Conservation (phyloP, 2,113 vertebrate species). For the Petromus typicus region DNA sequence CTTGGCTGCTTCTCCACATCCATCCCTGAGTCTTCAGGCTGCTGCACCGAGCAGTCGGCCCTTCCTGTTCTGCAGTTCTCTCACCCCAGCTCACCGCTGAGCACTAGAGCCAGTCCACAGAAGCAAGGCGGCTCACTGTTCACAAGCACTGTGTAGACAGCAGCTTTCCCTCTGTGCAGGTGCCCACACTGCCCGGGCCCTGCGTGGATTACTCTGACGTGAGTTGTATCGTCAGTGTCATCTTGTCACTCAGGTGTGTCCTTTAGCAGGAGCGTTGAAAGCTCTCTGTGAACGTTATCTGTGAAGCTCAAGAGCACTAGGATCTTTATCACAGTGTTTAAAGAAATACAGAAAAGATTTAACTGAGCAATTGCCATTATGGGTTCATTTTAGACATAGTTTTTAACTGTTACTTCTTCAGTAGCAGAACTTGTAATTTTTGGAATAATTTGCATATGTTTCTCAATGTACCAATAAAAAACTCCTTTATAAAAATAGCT, state of each 20-base stretch:
- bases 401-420: not conserved
- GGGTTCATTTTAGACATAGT: not conserved
- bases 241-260: not conserved
- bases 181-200: rapidly evolving
- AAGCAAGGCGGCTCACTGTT: not conserved
- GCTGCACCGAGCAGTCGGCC: not conserved
- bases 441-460: not conserved
- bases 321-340: not conserved
- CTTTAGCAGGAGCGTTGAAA: not conserved
- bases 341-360: not conserved
- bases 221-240: not conserved
- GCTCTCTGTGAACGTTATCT: not conserved
- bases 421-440: not conserved
- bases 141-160: not conserved
- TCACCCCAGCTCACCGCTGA: not conserved
- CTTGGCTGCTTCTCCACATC: not conserved
- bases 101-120: not conserved
- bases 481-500: not conserved
- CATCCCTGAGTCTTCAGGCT: not conserved
- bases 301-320: not conserved
- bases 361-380: not conserved
- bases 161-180: not conserved
- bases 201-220: too few species aligned
- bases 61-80: not conserved
- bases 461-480: not conserved